phyloP scores from a whole-genome alignment of 1,140 invertebrate genomes.

The Palaemon carinicauda region DNA sequence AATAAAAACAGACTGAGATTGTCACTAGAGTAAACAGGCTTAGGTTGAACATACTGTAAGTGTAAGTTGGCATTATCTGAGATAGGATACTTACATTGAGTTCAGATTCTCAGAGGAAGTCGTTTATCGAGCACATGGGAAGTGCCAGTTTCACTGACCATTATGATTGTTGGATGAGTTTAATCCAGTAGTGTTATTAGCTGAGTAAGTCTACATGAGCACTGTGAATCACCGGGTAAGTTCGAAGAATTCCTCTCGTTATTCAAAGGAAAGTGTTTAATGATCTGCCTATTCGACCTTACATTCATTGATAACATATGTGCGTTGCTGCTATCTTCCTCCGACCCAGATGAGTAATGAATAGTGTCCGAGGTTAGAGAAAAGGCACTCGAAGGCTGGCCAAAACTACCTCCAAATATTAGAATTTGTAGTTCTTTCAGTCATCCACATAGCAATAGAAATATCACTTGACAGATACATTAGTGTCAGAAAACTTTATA shows the following conservation, averaged over 20 bases:
- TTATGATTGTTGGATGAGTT: constrained; percentile 52
- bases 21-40: constrained; percentile 33
- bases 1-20: constrained; percentile 6
- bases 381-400: constrained; percentile 49
- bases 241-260: background rate
- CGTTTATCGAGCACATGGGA: constrained; percentile 11
- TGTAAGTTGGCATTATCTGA: constrained; percentile 29
- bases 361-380: constrained; percentile 45
- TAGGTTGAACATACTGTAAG: constrained; percentile 37
- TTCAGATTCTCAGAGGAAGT: constrained; percentile 15
- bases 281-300: constrained; percentile 7
- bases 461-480: background rate
- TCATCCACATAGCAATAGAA: background rate
- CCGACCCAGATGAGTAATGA: constrained; percentile 22
- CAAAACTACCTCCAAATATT: background rate
- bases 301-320: background rate
- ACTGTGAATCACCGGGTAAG: constrained; percentile 49
- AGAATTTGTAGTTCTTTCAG: background rate
- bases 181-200: constrained; percentile 54
- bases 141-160: constrained; percentile 26
- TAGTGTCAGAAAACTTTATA: background rate
- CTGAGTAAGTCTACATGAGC: constrained; percentile 55
- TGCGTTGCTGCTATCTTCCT: constrained; percentile 24
- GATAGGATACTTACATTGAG: constrained; percentile 37
- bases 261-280: constrained; percentile 6